phyloP scores from a whole-genome alignment of 1,140 invertebrate species.

The Leptestheria dahalacensis region DNA sequence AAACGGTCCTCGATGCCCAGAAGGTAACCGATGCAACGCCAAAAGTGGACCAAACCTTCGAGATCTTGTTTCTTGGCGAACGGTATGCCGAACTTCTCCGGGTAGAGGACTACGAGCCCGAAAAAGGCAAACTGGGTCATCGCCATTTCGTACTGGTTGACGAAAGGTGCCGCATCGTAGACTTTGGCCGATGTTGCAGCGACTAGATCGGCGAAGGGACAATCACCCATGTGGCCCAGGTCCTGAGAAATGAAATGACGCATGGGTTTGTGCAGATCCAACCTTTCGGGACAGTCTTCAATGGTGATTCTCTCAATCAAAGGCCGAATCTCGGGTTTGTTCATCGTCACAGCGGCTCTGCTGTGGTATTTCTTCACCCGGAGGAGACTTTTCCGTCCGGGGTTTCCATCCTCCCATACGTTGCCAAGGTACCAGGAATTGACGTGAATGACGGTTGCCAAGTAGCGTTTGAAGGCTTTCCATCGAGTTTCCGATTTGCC shows the following conservation, averaged over 20 bases:
- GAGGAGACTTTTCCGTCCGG: slow-evolving; percentile 30
- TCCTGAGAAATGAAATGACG: neutral
- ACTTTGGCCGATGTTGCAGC: neutral
- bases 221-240: neutral
- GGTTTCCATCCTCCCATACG: slow-evolving; percentile 32
- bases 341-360: neutral
- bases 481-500: slow-evolving; percentile 41
- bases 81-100: slow-evolving; percentile 47
- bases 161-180: slow-evolving; percentile 19
- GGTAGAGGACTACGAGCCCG: slow-evolving; percentile 42
- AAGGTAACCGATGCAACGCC: slow-evolving; percentile 61
- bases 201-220: neutral
- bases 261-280: neutral
- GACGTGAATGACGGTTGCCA: slow-evolving; percentile 53
- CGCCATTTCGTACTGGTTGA: slow-evolving; percentile 63
- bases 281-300: neutral
- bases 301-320: neutral
- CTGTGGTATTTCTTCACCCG: slow-evolving; percentile 26
- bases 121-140: slow-evolving; percentile 76
- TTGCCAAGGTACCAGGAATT: slow-evolving; percentile 53
- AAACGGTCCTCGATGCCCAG: slow-evolving; percentile 68
- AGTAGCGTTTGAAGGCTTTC: slow-evolving; percentile 57
- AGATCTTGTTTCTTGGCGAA: slow-evolving; percentile 38
- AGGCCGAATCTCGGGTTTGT: neutral
- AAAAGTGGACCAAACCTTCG: slow-evolving; percentile 65